phyloP scores from a whole-genome alignment of 2,888 invertebrate genomes.

The Pandemis corylana region DNA sequence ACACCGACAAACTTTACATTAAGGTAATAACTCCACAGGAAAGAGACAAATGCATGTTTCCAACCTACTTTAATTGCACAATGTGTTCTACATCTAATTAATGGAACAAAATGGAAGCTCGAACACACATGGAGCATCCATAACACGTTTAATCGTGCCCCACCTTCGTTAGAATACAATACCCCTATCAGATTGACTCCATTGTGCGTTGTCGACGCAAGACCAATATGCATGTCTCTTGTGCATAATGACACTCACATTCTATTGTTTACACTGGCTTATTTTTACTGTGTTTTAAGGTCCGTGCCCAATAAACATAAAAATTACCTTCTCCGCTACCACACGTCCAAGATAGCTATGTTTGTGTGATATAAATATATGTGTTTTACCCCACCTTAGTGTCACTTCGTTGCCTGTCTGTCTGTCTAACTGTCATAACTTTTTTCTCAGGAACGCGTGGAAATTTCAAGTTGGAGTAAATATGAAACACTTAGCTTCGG shows the following conservation, averaged over 20 bases:
- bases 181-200: conserved; percentile 60
- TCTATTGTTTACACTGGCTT: conserved; percentile 56
- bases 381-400: no score
- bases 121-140: conserved; percentile 56
- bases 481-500: no score
- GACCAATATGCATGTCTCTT: conserved; percentile 48
- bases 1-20: neutral
- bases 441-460: no score
- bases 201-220: conserved; percentile 55
- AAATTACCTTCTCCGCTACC: no score
- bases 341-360: no score
- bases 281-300: conserved; percentile 3
- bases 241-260: conserved; percentile 59
- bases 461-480: no score
- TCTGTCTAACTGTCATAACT: no score
- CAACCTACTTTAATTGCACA: conserved; percentile 12
- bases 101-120: conserved; percentile 48
- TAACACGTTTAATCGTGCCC: conserved; percentile 71
- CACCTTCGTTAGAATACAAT: conserved; percentile 76
- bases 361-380: no score
- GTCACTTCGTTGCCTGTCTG: no score
- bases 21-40: conserved; percentile 8
- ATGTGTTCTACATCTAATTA: conserved; percentile 25
- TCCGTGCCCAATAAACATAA: no score
- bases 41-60: conserved; percentile 4